Percentiles rank a stretch among this genome's conserved stretches.
Evolutionary conservation across 2,888 invertebrate species (phyloP).

Genomic region (Anthophora plumipes): DNA sequence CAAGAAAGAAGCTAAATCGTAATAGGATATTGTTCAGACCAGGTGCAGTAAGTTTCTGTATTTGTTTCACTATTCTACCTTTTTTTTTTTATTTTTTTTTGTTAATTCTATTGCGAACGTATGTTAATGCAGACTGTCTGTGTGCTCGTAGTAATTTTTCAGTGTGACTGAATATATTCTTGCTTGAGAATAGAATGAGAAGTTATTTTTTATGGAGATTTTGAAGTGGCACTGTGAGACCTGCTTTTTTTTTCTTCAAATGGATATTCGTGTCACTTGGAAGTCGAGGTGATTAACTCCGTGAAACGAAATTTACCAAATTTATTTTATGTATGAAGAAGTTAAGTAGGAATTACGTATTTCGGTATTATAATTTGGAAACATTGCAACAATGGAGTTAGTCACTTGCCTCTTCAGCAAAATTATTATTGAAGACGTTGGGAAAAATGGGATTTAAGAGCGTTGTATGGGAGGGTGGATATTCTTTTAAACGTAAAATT

Average conservation of each 20-base stretch:
- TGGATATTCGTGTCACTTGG: too few species aligned
- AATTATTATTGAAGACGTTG: neutral
- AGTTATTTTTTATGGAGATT: neutral
- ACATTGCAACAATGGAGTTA: too few species aligned
- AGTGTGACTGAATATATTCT: too few species aligned
- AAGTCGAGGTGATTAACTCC: too few species aligned
- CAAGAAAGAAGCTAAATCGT: constrained; percentile 1
- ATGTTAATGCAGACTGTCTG: neutral
- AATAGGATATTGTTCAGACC: constrained; percentile 32
- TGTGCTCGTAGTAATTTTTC: neutral
- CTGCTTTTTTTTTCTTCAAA: too few species aligned
- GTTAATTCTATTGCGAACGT: too few species aligned
- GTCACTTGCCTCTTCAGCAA: too few species aligned
- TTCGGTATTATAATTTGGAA: too few species aligned
- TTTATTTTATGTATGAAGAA: too few species aligned
- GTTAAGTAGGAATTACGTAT: too few species aligned
- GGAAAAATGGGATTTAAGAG: neutral
- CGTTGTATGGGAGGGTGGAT: neutral
- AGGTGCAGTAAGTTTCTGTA: constrained; percentile 1
- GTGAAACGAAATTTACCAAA: too few species aligned
- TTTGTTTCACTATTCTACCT: neutral
- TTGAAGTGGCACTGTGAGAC: neutral
- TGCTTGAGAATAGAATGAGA: too few species aligned
- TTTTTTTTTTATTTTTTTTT: neutral
- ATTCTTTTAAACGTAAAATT: neutral